phyloP scores from a whole-genome alignment of 2,888 invertebrate genomes.

The Podotricha telesiphe region DNA sequence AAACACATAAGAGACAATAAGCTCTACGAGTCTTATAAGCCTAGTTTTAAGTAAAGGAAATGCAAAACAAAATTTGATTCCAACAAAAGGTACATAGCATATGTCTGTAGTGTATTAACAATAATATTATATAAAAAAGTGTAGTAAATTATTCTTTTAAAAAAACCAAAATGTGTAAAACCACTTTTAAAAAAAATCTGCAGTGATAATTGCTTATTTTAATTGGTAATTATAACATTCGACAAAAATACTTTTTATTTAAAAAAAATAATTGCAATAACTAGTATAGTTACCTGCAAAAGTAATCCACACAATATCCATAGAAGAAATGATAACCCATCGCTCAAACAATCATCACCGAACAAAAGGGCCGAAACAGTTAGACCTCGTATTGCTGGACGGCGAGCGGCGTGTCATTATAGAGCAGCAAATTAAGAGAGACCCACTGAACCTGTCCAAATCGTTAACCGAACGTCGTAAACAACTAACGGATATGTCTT shows the following conservation, averaged over 20 bases:
- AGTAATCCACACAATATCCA: conserved; percentile 44
- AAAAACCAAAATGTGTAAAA: too few relatives aligned
- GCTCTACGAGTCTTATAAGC: too few relatives aligned
- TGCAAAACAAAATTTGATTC: too few relatives aligned
- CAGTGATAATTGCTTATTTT: neutral
- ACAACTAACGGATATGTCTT: conserved; percentile 51
- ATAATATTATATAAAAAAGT: too few relatives aligned
- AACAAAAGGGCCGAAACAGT: conserved; percentile 78
- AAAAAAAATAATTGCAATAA: conserved; percentile 47
- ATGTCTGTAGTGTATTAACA: too few relatives aligned
- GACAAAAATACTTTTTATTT: conserved; percentile 17
- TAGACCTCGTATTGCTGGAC: conserved; percentile 63
- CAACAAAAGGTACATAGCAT: too few relatives aligned
- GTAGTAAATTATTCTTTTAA: too few relatives aligned
- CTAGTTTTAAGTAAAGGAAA: too few relatives aligned
- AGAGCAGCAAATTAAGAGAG: conserved; percentile 58
- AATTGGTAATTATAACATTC: too few relatives aligned
- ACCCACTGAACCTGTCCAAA: conserved; percentile 54
- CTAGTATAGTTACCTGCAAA: conserved; percentile 60
- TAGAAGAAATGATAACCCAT: conserved; percentile 59
- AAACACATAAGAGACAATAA: too few relatives aligned
- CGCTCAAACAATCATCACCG: conserved; percentile 67
- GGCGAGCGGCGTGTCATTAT: conserved; percentile 69
- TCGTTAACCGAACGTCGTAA: conserved; percentile 35
- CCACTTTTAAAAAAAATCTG: neutral